Conservation (phyloP, 2,888 invertebrate species). For the Pedicia rivosa region DNA sequence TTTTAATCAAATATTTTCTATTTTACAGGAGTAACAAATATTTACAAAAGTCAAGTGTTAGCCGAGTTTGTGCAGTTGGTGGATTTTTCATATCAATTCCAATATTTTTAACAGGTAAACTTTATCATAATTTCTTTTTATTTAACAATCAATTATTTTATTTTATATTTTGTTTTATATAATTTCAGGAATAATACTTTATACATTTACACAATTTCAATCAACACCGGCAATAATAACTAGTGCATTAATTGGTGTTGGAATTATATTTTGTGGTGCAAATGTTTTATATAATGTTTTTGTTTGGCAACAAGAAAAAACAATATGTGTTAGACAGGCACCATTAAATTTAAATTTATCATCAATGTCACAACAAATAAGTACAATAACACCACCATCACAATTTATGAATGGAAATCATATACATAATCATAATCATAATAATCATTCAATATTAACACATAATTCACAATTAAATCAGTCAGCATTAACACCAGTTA, state of each 20-base stretch:
- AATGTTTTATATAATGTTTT: constrained; percentile 91
- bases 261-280: constrained; percentile 81
- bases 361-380: constrained; percentile 22
- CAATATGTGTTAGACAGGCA: constrained; percentile 49
- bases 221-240: constrained; percentile 85
- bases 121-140: constrained; percentile 7
- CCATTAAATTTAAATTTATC: constrained; percentile 23
- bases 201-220: constrained; percentile 84
- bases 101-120: constrained; percentile 75
- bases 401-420: constrained; percentile 16
- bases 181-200: constrained; percentile 70
- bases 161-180: constrained; percentile 10
- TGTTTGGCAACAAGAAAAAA: constrained; percentile 85
- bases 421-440: constrained; percentile 13
- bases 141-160: background rate
- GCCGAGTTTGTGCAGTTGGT: constrained; percentile 78
- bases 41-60: constrained; percentile 79
- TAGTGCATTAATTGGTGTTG: constrained; percentile 77
- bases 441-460: constrained; percentile 14
- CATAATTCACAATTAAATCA: constrained; percentile 16
- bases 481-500: constrained; percentile 23
- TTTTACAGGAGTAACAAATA: constrained; percentile 76
- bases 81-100: constrained; percentile 92
- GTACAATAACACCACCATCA: constrained; percentile 18
- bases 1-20: no score